Evolutionary conservation across 2,113 vertebrate species (phyloP), one percentile per base, ranked within the genome.

Genomic region (Brienomyrus brachyistius): DNA sequence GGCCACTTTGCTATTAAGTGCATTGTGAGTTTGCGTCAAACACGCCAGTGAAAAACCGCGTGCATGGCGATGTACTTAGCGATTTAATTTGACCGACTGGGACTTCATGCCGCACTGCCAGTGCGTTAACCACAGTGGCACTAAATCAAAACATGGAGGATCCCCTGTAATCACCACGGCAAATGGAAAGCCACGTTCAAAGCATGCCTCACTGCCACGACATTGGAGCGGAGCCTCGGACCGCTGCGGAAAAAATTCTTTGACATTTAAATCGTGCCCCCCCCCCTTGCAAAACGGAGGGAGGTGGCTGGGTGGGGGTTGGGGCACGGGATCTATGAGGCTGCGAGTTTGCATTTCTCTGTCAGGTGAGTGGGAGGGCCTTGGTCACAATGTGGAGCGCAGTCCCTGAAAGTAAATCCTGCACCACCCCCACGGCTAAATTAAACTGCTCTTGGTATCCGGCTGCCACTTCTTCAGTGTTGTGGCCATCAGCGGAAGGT

Each of bases 281-380:
- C 56, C 62, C 8, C n/a, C 62, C 8, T 66, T 66, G n/a, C 62
- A 9, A 23, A 10, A 51, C 11, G 23, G 15, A n/a, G 31, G 45
- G 87, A 43, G 17, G 31, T 31, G 47, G n/a, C 5, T 19, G 27
- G 8, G 59, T 2, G 17, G 31, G 48, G 91, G 31, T 43, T n/a
- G 0, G 8, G 54, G 35, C 1, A 17, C 31, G 45, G 51, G 86
- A 40, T 56, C 50, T 45, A n/a, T 88, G 35, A 31, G 5, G 35
- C 86, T n/a, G 35, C 59, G 66, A 90, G 90, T 89, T 93, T 92
- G 90, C 87, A 59, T 88, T 91, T 87, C 89, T 80, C 62, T 86
- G 66, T 10, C 54, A 90, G 35, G 10, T 40, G 48, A 40, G 66
- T 4, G 8, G 52, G 77, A 89, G 87, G 88, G 8, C 47, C 31